These are phyloP conservation scores for Hydrolagus colliei DNA, from an alignment of 2,797 vertebrate species.

Conservation along the genomic window DNA sequence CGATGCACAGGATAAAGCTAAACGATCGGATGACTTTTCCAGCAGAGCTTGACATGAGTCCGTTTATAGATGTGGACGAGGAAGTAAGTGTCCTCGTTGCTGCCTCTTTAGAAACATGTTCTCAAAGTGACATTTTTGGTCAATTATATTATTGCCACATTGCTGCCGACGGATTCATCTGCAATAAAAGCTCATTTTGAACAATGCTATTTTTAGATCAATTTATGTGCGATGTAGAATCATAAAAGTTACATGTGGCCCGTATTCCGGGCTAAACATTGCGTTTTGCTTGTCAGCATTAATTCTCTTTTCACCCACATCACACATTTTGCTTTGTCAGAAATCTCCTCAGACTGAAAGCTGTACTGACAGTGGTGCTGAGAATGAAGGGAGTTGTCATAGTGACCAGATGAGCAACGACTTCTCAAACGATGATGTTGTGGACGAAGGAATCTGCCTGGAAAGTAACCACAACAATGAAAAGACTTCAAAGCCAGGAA, in stretches of 20 bases:
- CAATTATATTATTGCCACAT: too few relatives aligned
- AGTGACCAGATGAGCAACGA: constrained; percentile 99
- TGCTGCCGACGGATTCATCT: too few relatives aligned
- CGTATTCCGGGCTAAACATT: too few relatives aligned
- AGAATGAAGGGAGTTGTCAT: constrained; percentile 98
- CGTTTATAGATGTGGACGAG: constrained; percentile 94
- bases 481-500: constrained; percentile 75
- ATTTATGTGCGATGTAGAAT: too few relatives aligned
- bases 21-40: constrained; percentile 98
- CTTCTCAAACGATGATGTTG: constrained; percentile 90
- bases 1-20: constrained; percentile 97
- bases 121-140: background rate
- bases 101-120: too few relatives aligned
- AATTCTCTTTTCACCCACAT: background rate
- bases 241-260: too few relatives aligned
- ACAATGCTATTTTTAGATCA: too few relatives aligned
- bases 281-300: too few relatives aligned
- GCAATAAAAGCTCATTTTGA: too few relatives aligned
- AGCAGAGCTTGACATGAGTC: constrained; percentile 93
- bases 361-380: constrained; percentile 95
- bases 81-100: constrained; percentile 66
- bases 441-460: constrained; percentile 96
- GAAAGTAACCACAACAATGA: constrained; percentile 80
- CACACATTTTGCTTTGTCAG: constrained; percentile 48
- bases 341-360: constrained; percentile 98